A percentile compares a stretch with the other conserved stretches of the same genome.
Conservation (phyloP, 1,140 invertebrate genomes). For the Gryllus bimaculatus region DNA sequence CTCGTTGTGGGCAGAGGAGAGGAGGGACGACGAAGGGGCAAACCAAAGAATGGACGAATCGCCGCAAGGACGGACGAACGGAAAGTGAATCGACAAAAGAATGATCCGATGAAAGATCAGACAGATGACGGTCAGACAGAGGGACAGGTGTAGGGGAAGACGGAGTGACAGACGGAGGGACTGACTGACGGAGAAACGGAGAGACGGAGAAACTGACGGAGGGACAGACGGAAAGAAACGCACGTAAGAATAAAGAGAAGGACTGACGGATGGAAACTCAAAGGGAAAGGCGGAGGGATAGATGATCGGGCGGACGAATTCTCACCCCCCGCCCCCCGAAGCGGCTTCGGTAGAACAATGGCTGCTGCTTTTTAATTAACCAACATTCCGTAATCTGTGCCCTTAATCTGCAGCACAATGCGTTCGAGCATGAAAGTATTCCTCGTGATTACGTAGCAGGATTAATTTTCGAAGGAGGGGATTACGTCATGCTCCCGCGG, state of each 20-base stretch:
- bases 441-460: background rate
- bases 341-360: no score
- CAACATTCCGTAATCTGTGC: background rate
- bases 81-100: background rate
- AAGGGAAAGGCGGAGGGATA: background rate
- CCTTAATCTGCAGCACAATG: background rate
- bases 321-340: no score
- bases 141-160: background rate
- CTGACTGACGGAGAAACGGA: background rate
- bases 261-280: background rate
- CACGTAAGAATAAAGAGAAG: no score
- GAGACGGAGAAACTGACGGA: background rate
- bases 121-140: background rate
- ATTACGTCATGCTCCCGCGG: background rate
- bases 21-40: no score
- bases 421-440: background rate
- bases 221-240: background rate
- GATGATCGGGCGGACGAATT: background rate
- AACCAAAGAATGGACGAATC: background rate
- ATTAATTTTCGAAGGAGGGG: background rate
- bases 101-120: background rate
- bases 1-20: no score
- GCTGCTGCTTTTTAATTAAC: background rate
- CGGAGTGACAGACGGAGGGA: background rate
- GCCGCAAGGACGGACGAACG: background rate